Conservation (phyloP, 2,888 invertebrate genomes). For the Ichneumoninae sp. region DNA sequence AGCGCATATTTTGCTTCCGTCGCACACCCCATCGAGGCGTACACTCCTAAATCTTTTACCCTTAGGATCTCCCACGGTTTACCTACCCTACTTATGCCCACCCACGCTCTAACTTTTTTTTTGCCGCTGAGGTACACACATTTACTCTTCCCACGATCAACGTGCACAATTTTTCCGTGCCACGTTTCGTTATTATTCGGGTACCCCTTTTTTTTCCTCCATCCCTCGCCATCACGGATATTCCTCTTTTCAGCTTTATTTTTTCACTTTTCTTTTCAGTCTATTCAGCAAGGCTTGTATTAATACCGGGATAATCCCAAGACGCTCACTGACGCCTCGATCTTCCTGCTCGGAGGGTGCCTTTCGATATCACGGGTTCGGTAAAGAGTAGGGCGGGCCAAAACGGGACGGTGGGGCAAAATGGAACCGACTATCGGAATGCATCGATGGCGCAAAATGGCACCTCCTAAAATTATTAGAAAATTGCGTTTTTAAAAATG, state of each 20-base stretch:
- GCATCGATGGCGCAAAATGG: too few species aligned
- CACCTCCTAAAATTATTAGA: too few species aligned
- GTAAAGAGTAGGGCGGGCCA: neutral
- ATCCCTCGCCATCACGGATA: constrained; percentile 6
- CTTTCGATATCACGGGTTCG: constrained; percentile 10
- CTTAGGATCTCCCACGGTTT: constrained; percentile 25
- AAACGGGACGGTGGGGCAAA: too few species aligned
- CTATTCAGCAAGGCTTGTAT: constrained; percentile 30
- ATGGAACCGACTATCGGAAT: too few species aligned
- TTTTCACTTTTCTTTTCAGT: constrained; percentile 1
- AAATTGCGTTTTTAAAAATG: too few species aligned
- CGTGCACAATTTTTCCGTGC: constrained; percentile 38
- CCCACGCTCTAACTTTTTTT: constrained; percentile 37
- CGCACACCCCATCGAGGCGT: constrained; percentile 15
- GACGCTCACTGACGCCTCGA: constrained; percentile 3
- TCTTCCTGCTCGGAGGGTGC: constrained; percentile 1
- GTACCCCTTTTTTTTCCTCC: constrained; percentile 7
- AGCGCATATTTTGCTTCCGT: neutral
- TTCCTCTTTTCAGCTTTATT: constrained; percentile 23
- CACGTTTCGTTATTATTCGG: constrained; percentile 46
- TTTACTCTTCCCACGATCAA: constrained; percentile 30
- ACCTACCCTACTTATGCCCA: constrained; percentile 51
- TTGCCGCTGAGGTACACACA: constrained; percentile 5
- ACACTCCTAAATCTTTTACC: constrained; percentile 27
- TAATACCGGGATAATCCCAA: constrained; percentile 37